Evolutionary conservation across 2,888 invertebrate genomes (phyloP).

Genomic region (Ormyrus nitidulus): DNA sequence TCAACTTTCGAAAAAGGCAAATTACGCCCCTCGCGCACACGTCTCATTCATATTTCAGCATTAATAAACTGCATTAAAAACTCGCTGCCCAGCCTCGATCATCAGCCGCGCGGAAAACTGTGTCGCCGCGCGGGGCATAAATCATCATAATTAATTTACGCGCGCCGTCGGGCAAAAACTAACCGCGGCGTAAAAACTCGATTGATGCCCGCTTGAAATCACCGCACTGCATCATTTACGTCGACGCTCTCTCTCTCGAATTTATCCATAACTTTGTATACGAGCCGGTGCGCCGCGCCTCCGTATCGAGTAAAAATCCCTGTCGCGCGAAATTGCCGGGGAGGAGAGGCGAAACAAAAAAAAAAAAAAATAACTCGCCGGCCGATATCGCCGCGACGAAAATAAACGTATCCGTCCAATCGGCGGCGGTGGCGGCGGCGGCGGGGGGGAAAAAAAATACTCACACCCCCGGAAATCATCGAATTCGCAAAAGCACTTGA

Average conservation of each 20-base stretch:
- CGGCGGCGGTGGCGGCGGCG: constrained; percentile 12
- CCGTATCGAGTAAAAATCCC: constrained; percentile 47
- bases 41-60: too few relatives aligned
- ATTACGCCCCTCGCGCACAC: too few relatives aligned
- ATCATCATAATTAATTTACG: constrained; percentile 27
- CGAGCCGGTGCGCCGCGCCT: neutral
- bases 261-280: constrained; percentile 28
- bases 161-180: neutral
- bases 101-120: too few relatives aligned
- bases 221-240: constrained; percentile 34
- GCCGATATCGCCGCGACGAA: constrained; percentile 20
- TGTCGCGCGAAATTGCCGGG: constrained; percentile 50
- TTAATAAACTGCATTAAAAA: too few relatives aligned
- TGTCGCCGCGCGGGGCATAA: neutral
- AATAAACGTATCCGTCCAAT: constrained; percentile 54
- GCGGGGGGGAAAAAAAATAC: constrained; percentile 9
- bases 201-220: constrained; percentile 1
- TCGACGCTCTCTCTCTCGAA: neutral
- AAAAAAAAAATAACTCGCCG: constrained; percentile 18
- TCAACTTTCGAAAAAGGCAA: too few relatives aligned
- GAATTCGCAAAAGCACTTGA: constrained; percentile 54
- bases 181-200: neutral
- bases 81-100: too few relatives aligned
- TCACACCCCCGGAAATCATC: constrained; percentile 40
- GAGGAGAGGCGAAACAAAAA: neutral